Conservation (phyloP, 2,888 invertebrate genomes). For the Myopa tessellatipennis region DNA sequence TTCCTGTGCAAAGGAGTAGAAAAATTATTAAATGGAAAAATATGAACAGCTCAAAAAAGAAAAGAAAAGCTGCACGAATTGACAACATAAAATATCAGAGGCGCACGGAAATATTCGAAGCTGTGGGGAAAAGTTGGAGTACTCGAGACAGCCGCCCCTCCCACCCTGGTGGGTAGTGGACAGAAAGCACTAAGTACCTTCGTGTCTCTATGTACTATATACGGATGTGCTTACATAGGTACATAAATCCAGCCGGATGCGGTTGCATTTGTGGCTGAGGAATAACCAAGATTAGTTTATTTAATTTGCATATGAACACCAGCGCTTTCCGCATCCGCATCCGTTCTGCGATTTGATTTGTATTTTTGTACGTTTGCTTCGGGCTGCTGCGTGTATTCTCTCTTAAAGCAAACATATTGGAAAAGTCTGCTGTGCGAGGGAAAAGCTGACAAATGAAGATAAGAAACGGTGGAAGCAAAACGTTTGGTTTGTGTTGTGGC, state of each 20-base stretch:
- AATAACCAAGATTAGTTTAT: constrained; percentile 28
- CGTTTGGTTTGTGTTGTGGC: background rate
- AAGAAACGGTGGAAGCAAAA: too few species aligned
- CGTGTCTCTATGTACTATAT: too few species aligned
- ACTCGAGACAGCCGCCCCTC: background rate
- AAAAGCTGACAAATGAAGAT: background rate
- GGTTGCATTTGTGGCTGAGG: constrained; percentile 9
- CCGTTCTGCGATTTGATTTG: constrained; percentile 17
- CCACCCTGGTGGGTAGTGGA: too few species aligned
- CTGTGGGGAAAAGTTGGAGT: background rate
- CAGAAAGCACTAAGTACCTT: too few species aligned
- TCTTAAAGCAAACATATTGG: background rate
- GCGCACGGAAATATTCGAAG: background rate
- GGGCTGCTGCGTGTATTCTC: constrained; percentile 5
- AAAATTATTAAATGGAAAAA: background rate
- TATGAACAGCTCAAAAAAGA: background rate
- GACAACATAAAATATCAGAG: background rate
- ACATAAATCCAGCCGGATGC: background rate
- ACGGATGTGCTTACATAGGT: too few species aligned
- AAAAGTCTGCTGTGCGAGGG: background rate
- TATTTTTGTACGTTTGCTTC: constrained; percentile 22
- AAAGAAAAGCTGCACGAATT: background rate
- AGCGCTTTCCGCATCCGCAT: constrained; percentile 19
- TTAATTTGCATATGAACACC: constrained; percentile 34
- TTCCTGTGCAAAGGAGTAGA: background rate